A percentile compares a stretch with the other conserved stretches of the same genome.
Conservation (phyloP, 2,113 vertebrate species). For the Axis porcinus region DNA sequence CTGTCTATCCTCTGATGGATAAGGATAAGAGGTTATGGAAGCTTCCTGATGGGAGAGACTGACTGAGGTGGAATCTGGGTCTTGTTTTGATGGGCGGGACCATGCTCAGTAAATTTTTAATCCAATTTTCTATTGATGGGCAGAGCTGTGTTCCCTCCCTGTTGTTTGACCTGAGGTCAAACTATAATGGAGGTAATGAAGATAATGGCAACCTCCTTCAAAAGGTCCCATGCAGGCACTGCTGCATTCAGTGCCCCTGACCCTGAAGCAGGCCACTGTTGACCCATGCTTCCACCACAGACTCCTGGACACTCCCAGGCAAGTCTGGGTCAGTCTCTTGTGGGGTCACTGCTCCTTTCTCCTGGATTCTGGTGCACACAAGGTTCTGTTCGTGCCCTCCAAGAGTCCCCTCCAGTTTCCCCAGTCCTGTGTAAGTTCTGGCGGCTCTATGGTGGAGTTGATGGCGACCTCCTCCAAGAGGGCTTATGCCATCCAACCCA, state of each 20-base stretch:
- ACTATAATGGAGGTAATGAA: background rate
- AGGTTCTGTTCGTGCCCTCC: background rate
- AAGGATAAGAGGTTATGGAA: background rate
- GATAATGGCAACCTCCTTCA: background rate
- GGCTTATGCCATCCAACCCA: background rate
- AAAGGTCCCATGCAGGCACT: background rate
- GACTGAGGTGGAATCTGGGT: background rate
- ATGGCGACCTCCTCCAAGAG: background rate
- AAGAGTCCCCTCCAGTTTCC: background rate
- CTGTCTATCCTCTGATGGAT: background rate
- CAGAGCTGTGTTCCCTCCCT: background rate
- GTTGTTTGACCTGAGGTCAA: background rate
- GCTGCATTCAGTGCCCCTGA: background rate
- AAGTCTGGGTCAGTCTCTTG: background rate
- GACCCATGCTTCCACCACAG: background rate
- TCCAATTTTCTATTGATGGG: background rate
- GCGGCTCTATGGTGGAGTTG: background rate
- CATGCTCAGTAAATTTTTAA: background rate
- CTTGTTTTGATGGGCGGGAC: background rate
- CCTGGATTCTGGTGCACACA: background rate
- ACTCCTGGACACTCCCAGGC: background rate
- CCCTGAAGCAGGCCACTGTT: background rate
- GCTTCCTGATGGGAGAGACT: background rate
- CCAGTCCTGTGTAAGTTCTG: background rate
- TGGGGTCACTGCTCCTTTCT: background rate